These are phyloP conservation scores for Eidolon helvum DNA, from an alignment of 2,113 vertebrate species.

Conservation along the genomic window DNA sequence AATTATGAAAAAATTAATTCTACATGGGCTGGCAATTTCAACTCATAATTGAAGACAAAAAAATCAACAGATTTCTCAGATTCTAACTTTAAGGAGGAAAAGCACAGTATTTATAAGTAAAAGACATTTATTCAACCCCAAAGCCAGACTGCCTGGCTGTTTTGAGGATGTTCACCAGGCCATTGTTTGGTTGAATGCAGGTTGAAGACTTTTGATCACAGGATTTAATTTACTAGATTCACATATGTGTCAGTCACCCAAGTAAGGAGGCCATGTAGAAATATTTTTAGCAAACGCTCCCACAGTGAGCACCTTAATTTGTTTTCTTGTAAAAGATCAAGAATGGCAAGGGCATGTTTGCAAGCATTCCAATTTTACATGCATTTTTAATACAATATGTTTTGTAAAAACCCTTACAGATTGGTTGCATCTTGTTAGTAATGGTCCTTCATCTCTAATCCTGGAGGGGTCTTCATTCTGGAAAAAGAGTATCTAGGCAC, in stretches of 20 bases:
- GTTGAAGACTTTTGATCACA: slow-evolving; percentile 68
- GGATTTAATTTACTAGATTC: slow-evolving; percentile 76
- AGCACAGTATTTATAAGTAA: neutral
- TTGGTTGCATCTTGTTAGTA: neutral
- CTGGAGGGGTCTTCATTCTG: slow-evolving; percentile 48
- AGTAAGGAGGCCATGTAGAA: slow-evolving; percentile 62
- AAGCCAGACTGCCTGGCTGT: neutral
- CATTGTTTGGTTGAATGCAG: slow-evolving; percentile 45
- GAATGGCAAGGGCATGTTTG: neutral
- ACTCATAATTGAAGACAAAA: neutral
- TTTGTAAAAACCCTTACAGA: slow-evolving; percentile 24
- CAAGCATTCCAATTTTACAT: slow-evolving; percentile 47
- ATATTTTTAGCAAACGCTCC: slow-evolving; percentile 54
- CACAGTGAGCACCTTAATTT: slow-evolving; percentile 52
- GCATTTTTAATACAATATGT: slow-evolving; percentile 54
- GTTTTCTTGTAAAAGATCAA: slow-evolving; percentile 40
- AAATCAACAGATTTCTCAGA: neutral
- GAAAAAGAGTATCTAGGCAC: slow-evolving; percentile 5
- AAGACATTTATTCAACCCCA: slow-evolving; percentile 50
- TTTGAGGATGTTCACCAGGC: neutral
- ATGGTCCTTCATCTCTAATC: slow-evolving; percentile 36
- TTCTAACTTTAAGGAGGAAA: slow-evolving; percentile 20
- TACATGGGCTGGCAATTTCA: neutral
- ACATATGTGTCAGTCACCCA: slow-evolving; percentile 71
- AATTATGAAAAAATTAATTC: neutral